Evolutionary conservation across 1,140 invertebrate genomes (phyloP).

Genomic region (Charaxes varanes): DNA sequence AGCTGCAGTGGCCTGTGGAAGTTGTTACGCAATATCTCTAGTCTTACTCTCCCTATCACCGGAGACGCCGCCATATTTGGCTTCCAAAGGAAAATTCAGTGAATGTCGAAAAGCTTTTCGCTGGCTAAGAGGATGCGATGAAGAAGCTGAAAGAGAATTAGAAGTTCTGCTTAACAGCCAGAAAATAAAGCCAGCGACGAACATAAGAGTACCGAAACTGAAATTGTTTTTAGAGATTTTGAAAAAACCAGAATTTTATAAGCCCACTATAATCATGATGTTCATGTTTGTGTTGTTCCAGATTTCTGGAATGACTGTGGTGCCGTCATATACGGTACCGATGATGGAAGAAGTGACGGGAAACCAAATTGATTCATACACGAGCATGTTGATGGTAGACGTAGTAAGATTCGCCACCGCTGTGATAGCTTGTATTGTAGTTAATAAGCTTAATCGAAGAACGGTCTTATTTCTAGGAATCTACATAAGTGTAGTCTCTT

Average conservation of each 20-base stretch:
- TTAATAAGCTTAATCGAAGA: slow-evolving; percentile 48
- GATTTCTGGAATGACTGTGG: slow-evolving; percentile 61
- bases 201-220: slow-evolving; percentile 30
- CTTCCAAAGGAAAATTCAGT: slow-evolving; percentile 36
- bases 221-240: slow-evolving; percentile 28
- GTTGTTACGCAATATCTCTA: slow-evolving; percentile 43
- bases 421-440: slow-evolving; percentile 46
- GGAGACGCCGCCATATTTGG: slow-evolving; percentile 59
- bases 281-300: slow-evolving; percentile 64
- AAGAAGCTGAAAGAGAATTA: slow-evolving; percentile 50
- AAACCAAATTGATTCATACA: slow-evolving; percentile 36
- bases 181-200: slow-evolving; percentile 20
- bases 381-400: slow-evolving; percentile 59
- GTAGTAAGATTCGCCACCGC: slow-evolving; percentile 50
- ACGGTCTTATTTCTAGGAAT: slow-evolving; percentile 58
- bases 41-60: slow-evolving; percentile 48
- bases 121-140: slow-evolving; percentile 46
- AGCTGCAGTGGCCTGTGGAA: slow-evolving; percentile 52
- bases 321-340: slow-evolving; percentile 55
- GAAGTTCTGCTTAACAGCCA: slow-evolving; percentile 49
- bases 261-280: slow-evolving; percentile 63
- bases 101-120: slow-evolving; percentile 49
- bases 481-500: slow-evolving; percentile 38
- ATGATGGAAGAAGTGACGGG: slow-evolving; percentile 55
- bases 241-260: slow-evolving; percentile 58